phyloP scores from a whole-genome alignment of 2,113 vertebrate species.

The Ageneiosus marmoratus region DNA sequence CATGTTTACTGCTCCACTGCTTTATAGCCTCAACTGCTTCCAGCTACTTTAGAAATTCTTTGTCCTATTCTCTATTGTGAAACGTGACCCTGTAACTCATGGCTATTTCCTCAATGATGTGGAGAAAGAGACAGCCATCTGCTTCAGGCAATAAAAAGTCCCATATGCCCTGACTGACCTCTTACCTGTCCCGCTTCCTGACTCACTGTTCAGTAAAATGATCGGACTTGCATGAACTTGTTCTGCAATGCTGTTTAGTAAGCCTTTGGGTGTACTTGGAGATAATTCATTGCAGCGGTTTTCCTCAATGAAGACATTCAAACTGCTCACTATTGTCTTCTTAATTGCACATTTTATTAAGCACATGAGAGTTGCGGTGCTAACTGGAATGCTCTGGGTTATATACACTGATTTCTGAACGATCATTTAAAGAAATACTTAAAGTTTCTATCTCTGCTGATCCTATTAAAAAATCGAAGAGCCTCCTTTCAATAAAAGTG shows the following conservation, averaged over 20 bases:
- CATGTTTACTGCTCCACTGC: conserved; percentile 53
- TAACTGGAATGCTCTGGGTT: neutral
- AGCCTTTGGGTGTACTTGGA: neutral
- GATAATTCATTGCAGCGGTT: neutral
- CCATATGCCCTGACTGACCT: conserved; percentile 52
- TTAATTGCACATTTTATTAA: neutral
- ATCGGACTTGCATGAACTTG: neutral
- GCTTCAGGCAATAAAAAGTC: conserved; percentile 72
- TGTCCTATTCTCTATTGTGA: conserved; percentile 68
- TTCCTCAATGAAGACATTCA: neutral
- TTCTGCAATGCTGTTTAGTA: neutral
- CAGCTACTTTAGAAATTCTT: conserved; percentile 61
- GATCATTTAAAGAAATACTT: neutral
- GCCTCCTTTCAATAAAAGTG: neutral
- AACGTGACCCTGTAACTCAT: conserved; percentile 62
- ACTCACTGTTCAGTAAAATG: conserved; percentile 27
- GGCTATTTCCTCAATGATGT: conserved; percentile 60
- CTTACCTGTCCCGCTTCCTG: conserved; percentile 54
- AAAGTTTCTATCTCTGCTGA: neutral
- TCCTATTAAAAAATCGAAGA: neutral
- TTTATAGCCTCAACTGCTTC: conserved; percentile 51
- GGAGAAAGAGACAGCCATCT: conserved; percentile 71
- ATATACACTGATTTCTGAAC: neutral
- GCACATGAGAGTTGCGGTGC: neutral
- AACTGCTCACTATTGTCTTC: neutral